Evolutionary conservation across 1,140 invertebrate species (phyloP), one percentile per base, ranked within the genome.

Genomic region (Polypedilum pembai): DNA sequence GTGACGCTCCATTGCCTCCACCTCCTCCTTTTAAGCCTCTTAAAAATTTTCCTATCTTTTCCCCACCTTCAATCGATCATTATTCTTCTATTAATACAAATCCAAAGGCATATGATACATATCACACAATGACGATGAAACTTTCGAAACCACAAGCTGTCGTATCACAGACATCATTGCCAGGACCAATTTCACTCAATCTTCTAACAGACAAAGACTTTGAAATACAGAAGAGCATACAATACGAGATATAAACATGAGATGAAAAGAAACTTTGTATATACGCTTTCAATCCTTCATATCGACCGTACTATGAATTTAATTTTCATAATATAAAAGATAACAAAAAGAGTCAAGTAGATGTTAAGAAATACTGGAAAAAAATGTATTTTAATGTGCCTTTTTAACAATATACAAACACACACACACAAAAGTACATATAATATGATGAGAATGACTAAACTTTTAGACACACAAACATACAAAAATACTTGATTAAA

Each of bases 41-140:
- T 8, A 69, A 18, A 69, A 20, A 69, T 69, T 8, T 18, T 10
- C 17, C 17, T 69, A 5, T 20, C 12, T 69, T 20, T 69, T 18
- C 17, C 65, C 8, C 20, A 10, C 7, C 65, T 8, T 69, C 20
- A 69, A n/a, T n/a, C n/a, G n/a, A n/a, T n/a, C n/a, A n/a, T n/a
- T n/a, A n/a, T n/a, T n/a, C n/a, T n/a, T n/a, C 65, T 8, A 69
- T 21, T 69, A 21, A 10, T 21, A 18, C 18, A 7, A 18, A 69
- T 21, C 65, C 65, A 21, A 69, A 69, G 20, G 65, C 65, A 69
- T 69, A 69, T 69, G 20, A 69, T 10, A 10, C 20, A 8, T 69
- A 69, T 69, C 65, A 69, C 20, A 18, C 65, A 8, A 69, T 69
- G 65, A 69, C 3, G 20, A 20, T 69, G 17, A 69, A 69, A 69